A percentile compares a stretch with the other conserved stretches of the same genome.
Conservation (phyloP, 2,113 vertebrate species). For the Pelecanus crispus region DNA sequence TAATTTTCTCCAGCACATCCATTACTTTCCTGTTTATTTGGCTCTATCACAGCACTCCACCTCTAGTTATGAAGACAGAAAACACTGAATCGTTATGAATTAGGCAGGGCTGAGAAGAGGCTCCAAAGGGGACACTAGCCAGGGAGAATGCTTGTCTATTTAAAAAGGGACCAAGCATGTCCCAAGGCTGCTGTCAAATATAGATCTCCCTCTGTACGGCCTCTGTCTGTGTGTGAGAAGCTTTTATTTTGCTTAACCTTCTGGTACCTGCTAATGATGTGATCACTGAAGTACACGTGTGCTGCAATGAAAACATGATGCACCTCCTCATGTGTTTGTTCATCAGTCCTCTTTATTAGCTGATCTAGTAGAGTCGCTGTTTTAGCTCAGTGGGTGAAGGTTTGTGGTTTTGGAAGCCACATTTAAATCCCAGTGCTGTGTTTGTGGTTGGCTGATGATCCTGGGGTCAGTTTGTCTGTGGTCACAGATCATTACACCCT, state of each 20-base stretch:
- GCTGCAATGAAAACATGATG: slow-evolving; percentile 10
- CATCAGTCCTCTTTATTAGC: neutral
- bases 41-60: neutral
- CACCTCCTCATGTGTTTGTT: neutral
- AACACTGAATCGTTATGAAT: slow-evolving; percentile 13
- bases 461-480: slow-evolving; percentile 39
- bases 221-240: neutral
- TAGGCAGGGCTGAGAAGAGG: neutral
- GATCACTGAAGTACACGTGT: neutral
- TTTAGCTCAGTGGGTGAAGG: slow-evolving; percentile 35
- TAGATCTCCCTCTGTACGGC: neutral
- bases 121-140: neutral
- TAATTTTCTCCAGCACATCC: neutral
- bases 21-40: slow-evolving; percentile 23
- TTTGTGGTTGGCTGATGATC: slow-evolving; percentile 35
- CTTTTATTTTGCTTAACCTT: slow-evolving; percentile 9
- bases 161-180: neutral
- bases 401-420: slow-evolving; percentile 29
- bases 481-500: slow-evolving; percentile 34
- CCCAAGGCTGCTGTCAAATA: slow-evolving; percentile 39
- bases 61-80: neutral
- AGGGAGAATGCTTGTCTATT: neutral
- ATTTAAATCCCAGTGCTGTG: slow-evolving; percentile 39
- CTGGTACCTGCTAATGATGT: slow-evolving; percentile 37
- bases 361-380: neutral